Evolutionary conservation across 2,797 vertebrate genomes (phyloP).

Genomic region (Pangasius djambal): DNA sequence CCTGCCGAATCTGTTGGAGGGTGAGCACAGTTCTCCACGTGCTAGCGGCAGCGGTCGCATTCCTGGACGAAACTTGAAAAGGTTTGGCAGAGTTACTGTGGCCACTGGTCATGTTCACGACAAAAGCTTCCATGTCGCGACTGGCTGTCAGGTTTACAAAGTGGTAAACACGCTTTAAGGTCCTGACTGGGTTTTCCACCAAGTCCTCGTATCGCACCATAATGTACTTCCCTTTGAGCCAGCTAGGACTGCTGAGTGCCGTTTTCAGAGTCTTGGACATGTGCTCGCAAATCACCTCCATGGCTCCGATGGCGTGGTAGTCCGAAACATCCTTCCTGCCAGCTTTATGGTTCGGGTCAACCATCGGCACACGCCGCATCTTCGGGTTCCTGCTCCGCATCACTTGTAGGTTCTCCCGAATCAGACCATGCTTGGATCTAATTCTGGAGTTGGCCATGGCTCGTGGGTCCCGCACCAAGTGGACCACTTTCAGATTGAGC

Average conservation of each 20-base stretch:
- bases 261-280: conserved; percentile 91
- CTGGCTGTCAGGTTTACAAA: conserved; percentile 90
- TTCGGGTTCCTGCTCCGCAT: conserved; percentile 93
- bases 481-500: conserved; percentile 93
- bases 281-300: conserved; percentile 97
- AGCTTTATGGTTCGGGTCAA: conserved; percentile 86
- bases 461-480: conserved; percentile 92
- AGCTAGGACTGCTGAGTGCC: conserved; percentile 86
- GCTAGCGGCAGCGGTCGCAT: conserved; percentile 90
- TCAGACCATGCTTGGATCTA: conserved; percentile 92
- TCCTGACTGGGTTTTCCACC: conserved; percentile 92
- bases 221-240: conserved; percentile 95
- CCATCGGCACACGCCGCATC: conserved; percentile 87
- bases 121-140: conserved; percentile 91
- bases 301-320: conserved; percentile 94
- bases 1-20: conserved; percentile 95
- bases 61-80: conserved; percentile 93
- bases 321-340: conserved; percentile 88
- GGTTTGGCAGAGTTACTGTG: conserved; percentile 90
- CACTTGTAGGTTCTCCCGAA: conserved; percentile 95
- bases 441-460: conserved; percentile 95
- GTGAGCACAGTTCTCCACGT: conserved; percentile 94
- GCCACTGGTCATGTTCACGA: conserved; percentile 95
- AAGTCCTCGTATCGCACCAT: conserved; percentile 95
- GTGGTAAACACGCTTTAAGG: conserved; percentile 83